A percentile compares a stretch with the other conserved stretches of the same genome.
Evolutionary conservation across 1,140 invertebrate species (phyloP).

Genomic region (Hylaeus volcanicus): DNA sequence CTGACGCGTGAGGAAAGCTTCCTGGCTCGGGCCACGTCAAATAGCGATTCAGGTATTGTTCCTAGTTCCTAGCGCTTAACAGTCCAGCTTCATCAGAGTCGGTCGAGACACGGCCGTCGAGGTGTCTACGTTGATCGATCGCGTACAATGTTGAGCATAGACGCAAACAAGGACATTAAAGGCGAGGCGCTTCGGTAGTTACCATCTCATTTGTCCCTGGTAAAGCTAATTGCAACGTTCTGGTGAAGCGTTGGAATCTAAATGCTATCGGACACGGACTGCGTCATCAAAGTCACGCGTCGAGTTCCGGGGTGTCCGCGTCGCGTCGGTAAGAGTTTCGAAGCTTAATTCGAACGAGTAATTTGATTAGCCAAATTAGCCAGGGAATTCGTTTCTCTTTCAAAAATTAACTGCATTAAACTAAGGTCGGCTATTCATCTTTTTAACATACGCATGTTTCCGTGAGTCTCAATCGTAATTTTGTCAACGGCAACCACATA

Average conservation of each 20-base stretch:
- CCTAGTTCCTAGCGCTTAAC: constrained; percentile 2
- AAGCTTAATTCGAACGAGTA: not conserved
- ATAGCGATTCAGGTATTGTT: not conserved
- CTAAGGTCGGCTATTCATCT: too few species aligned
- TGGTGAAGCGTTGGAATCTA: not conserved
- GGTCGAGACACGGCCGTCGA: not conserved
- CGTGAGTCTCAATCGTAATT: too few species aligned
- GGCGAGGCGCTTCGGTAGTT: constrained; percentile 1
- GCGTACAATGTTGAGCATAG: too few species aligned
- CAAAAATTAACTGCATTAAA: too few species aligned
- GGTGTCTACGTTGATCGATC: constrained; percentile 25
- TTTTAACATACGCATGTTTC: too few species aligned
- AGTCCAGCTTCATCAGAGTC: not conserved
- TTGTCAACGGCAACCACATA: too few species aligned
- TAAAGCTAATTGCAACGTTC: constrained; percentile 18
- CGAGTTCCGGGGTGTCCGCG: not conserved
- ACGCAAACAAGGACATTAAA: constrained; percentile 8
- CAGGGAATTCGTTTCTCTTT: too few species aligned
- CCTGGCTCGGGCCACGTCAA: not conserved
- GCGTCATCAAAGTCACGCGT: not conserved
- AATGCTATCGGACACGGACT: constrained; percentile 3
- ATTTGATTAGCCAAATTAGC: not conserved
- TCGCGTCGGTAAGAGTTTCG: not conserved
- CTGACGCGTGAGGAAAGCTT: not conserved
- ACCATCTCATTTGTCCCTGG: not conserved